A percentile compares a stretch with the other conserved stretches of the same genome.
Evolutionary conservation across 2,797 vertebrate species (phyloP).

Genomic region (Amphiprion clarkii): DNA sequence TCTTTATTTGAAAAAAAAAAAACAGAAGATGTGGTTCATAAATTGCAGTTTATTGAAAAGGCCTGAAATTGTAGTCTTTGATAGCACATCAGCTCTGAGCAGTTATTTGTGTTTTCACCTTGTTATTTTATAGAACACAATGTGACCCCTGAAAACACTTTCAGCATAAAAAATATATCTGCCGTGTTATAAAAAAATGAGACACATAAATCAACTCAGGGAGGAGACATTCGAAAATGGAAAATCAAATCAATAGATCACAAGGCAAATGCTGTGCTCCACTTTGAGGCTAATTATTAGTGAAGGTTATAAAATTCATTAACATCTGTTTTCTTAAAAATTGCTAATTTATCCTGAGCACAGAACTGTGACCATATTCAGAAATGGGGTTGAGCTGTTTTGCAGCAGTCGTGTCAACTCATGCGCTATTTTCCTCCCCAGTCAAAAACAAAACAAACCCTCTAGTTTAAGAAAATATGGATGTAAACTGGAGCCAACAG

Average conservation of each 20-base stretch:
- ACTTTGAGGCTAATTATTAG: constrained; percentile 10
- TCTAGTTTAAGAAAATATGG: constrained; percentile 35
- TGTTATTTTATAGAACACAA: constrained; percentile 35
- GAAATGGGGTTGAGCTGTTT: constrained; percentile 26
- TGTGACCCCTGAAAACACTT: constrained; percentile 18
- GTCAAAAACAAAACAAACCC: constrained; percentile 39
- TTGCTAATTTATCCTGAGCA: constrained; percentile 11
- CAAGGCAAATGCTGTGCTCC: constrained; percentile 7
- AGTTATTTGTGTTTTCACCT: constrained; percentile 41
- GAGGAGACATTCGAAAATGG: constrained; percentile 25
- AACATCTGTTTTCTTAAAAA: neutral
- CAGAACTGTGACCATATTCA: constrained; percentile 13
- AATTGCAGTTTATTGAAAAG: constrained; percentile 6
- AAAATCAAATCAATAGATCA: constrained; percentile 35
- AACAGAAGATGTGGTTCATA: neutral
- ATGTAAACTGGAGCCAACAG: constrained; percentile 32
- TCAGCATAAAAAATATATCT: constrained; percentile 9
- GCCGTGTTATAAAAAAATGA: constrained; percentile 20
- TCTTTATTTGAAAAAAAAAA: constrained; percentile 23
- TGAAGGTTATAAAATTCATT: neutral
- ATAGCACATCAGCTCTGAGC: constrained; percentile 3
- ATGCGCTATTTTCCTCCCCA: constrained; percentile 30
- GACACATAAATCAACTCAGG: constrained; percentile 12
- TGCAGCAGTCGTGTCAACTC: constrained; percentile 29
- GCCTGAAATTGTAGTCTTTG: constrained; percentile 26